Conservation (phyloP, 1,140 invertebrate species). For the Drosophila bifasciata region DNA sequence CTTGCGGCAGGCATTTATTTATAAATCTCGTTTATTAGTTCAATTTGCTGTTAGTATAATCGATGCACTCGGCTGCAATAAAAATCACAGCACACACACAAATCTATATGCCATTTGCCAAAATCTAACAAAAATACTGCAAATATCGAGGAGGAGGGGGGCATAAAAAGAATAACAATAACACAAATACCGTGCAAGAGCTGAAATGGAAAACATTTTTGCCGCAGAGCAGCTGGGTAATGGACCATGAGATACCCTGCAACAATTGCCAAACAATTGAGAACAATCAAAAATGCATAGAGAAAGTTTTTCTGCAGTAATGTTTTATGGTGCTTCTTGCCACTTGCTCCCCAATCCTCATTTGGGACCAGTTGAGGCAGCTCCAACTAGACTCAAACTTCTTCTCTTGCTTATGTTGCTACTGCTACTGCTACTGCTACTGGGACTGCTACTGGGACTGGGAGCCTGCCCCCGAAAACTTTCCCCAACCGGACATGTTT, state of each 20-base stretch:
- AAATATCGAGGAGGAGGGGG: slow-evolving; percentile 19
- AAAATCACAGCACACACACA: slow-evolving; percentile 68
- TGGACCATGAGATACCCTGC: slow-evolving; percentile 54
- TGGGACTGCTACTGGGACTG: too few relatives aligned
- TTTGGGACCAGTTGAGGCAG: slow-evolving; percentile 37
- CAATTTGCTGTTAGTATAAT: slow-evolving; percentile 65
- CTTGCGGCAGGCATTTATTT: slow-evolving; percentile 51
- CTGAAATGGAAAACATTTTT: slow-evolving; percentile 46
- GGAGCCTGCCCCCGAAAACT: too few relatives aligned
- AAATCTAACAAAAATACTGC: slow-evolving; percentile 24
- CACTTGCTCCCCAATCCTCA: slow-evolving; percentile 39
- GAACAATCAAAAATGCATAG: slow-evolving; percentile 58
- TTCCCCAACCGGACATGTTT: slow-evolving; percentile 1
- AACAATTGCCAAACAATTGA: slow-evolving; percentile 52
- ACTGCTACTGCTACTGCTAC: too few relatives aligned
- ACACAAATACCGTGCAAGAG: slow-evolving; percentile 5
- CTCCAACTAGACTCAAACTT: slow-evolving; percentile 22
- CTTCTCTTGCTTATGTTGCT: neutral
- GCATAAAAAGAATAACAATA: slow-evolving; percentile 23
- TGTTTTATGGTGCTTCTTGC: slow-evolving; percentile 30
- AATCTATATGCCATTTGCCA: slow-evolving; percentile 39
- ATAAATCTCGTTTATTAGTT: slow-evolving; percentile 74
- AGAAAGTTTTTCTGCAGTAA: slow-evolving; percentile 49
- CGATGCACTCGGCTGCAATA: slow-evolving; percentile 61
- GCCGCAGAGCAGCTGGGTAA: slow-evolving; percentile 37